These are phyloP conservation scores for Rhopalosiphum nymphaeae DNA, from an alignment of 2,888 invertebrate species.

Conservation along the genomic window DNA sequence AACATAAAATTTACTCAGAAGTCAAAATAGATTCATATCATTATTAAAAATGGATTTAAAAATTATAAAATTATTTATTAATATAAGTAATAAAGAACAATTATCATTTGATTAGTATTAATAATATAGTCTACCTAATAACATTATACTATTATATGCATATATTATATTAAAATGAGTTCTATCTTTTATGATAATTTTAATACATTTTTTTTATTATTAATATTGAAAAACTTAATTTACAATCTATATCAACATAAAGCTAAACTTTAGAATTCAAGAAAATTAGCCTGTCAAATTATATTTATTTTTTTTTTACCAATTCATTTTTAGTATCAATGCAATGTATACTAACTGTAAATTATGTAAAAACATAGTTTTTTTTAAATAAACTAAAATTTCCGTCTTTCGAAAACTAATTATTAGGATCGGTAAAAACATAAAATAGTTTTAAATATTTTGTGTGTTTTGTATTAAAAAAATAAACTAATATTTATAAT, in stretches of 20 bases:
- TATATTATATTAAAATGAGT: neutral
- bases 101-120: neutral
- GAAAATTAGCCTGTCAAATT: neutral
- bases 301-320: too few species aligned
- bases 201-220: too few species aligned
- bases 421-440: too few species aligned
- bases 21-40: neutral
- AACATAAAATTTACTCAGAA: neutral
- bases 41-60: neutral
- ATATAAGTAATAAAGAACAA: neutral
- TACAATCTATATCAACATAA: too few species aligned
- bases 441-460: too few species aligned
- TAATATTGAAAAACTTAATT: too few species aligned
- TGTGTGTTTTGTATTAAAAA: too few species aligned
- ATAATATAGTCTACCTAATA: neutral
- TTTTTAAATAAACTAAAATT: too few species aligned
- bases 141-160: neutral
- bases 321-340: too few species aligned
- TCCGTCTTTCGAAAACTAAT: too few species aligned
- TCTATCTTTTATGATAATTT: neutral
- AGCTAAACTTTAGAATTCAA: neutral
- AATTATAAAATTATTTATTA: neutral
- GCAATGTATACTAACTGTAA: too few species aligned
- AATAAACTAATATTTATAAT: neutral
- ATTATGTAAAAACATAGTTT: too few species aligned